A percentile compares a stretch with the other conserved stretches of the same genome.
Evolutionary conservation across 1,140 invertebrate genomes (phyloP).

Genomic region (Phymastichus coffea): DNA sequence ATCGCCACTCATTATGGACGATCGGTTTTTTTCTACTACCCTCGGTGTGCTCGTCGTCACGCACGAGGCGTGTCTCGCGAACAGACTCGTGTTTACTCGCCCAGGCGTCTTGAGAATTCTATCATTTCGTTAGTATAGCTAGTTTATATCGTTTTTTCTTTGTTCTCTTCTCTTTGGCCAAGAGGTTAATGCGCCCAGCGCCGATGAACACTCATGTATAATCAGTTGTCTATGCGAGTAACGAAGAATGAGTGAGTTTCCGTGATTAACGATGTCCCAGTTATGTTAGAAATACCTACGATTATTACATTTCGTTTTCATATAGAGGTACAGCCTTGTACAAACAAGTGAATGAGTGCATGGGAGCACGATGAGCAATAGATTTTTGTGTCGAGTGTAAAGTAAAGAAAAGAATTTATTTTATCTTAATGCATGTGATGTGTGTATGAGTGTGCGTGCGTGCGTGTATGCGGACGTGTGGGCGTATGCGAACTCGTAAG

Average conservation of each 20-base stretch:
- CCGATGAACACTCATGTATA: slow-evolving; percentile 11
- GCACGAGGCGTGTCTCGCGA: slow-evolving; percentile 6
- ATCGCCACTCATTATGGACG: too few relatives aligned
- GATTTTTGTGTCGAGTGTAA: not conserved
- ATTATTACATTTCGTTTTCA: too few relatives aligned
- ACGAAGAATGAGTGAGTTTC: not conserved
- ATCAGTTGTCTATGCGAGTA: too few relatives aligned
- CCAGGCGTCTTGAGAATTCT: slow-evolving; percentile 8
- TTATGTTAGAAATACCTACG: too few relatives aligned
- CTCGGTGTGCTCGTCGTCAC: not conserved
- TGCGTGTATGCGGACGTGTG: not conserved
- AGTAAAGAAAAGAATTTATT: too few relatives aligned
- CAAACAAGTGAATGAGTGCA: not conserved
- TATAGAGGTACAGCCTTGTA: too few relatives aligned
- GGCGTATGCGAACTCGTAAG: not conserved
- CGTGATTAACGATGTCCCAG: not conserved
- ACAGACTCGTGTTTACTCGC: slow-evolving; percentile 22
- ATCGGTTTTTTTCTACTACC: too few relatives aligned
- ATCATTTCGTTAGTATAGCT: slow-evolving; percentile 23
- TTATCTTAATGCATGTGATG: too few relatives aligned
- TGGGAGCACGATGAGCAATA: not conserved
- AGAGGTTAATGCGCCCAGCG: not conserved
- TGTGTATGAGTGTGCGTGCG: not conserved
- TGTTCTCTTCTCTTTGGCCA: too few relatives aligned
- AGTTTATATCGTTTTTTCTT: slow-evolving; percentile 8